phyloP scores from a whole-genome alignment of 2,888 invertebrate species.

The Mythimna albipuncta region DNA sequence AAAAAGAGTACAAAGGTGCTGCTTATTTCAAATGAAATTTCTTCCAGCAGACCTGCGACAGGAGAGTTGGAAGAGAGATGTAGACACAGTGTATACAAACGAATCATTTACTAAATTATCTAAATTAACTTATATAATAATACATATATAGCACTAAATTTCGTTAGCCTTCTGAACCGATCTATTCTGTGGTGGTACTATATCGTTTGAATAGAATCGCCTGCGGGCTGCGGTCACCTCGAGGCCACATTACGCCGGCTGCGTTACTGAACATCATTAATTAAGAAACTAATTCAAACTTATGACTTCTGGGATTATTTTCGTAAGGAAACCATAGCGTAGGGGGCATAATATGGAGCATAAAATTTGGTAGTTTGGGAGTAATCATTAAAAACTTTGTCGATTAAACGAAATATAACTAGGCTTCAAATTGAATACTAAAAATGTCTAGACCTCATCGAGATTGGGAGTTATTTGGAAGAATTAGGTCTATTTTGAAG shows the following conservation, averaged over 20 bases:
- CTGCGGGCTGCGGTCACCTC: slow-evolving; percentile 56
- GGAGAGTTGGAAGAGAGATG: no score
- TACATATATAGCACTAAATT: no score
- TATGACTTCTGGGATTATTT: slow-evolving; percentile 38
- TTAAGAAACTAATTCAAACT: slow-evolving; percentile 46
- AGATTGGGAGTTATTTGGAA: background rate
- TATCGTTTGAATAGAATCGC: slow-evolving; percentile 51
- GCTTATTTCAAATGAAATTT: no score
- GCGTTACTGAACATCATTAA: slow-evolving; percentile 40
- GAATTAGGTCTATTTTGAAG: background rate
- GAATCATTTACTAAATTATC: no score
- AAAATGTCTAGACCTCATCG: background rate
- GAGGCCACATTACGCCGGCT: slow-evolving; percentile 47
- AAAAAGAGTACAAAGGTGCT: no score
- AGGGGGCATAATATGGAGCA: background rate
- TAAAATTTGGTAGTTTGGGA: background rate
- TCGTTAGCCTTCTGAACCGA: slow-evolving; percentile 10
- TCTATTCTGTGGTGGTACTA: slow-evolving; percentile 14
- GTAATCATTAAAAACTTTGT: background rate
- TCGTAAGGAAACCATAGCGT: slow-evolving; percentile 15
- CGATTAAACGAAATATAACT: background rate
- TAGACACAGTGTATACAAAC: no score
- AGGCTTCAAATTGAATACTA: background rate
- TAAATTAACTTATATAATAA: no score
- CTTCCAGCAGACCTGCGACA: no score